Percentiles rank a stretch among this genome's conserved stretches.
Conservation (phyloP, 2,888 invertebrate species). For the Poecilus cupreus region DNA sequence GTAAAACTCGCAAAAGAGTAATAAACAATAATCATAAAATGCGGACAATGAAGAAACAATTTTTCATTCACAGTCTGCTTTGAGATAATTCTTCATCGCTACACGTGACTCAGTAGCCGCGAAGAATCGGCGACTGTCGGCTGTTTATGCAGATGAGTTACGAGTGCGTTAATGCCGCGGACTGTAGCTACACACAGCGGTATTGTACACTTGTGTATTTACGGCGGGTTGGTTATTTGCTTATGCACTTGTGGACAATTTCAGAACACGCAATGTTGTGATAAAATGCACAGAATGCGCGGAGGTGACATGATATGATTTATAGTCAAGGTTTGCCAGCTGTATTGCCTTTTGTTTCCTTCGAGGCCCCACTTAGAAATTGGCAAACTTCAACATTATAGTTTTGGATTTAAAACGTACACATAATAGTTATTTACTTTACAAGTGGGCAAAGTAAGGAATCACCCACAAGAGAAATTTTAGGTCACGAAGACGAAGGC, state of each 20-base stretch:
- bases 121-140: not conserved
- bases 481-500: no score
- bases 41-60: not conserved
- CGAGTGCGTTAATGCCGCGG: not conserved
- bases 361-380: not conserved
- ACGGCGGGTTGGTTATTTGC: not conserved
- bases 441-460: no score
- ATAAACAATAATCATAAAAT: slow-evolving; percentile 30
- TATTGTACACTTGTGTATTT: not conserved
- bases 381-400: not conserved
- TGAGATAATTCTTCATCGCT: not conserved
- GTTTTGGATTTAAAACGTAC: not conserved
- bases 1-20: slow-evolving; percentile 7
- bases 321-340: not conserved
- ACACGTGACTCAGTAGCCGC: not conserved
- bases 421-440: no score
- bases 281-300: no score
- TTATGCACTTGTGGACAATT: slow-evolving; percentile 1
- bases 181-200: not conserved
- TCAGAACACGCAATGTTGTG: not conserved
- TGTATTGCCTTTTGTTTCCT: not conserved
- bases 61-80: slow-evolving; percentile 5
- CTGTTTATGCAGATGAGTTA: slow-evolving; percentile 19
- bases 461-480: no score
- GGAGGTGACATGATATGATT: not conserved